Evolutionary conservation across 2,888 invertebrate genomes (phyloP), one percentile per base, ranked within the genome.

Genomic region (Aphidoletes aphidimyza): DNA sequence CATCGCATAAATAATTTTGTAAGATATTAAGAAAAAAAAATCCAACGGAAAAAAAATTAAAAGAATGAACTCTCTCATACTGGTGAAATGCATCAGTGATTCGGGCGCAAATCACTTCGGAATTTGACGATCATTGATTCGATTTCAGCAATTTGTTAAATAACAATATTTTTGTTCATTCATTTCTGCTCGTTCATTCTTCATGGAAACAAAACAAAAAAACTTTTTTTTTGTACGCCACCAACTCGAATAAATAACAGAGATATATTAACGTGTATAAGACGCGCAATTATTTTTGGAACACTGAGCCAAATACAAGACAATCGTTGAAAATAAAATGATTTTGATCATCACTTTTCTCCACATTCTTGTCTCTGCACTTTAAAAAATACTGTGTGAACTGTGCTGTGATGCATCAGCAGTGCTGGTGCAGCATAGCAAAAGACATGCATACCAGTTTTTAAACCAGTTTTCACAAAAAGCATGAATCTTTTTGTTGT

Each of bases 381-480:
- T 22, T 54, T n/a, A 14, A 54, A 22, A 9, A 54, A 54, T 54
- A 14, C 2, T 54, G 54, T 54, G 54, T 8, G 22, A 3, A 6
- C 3, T 6, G 2, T 22, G 47, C 47, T 17, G 19, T 39, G 47
- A 47, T n/a, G n/a, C n/a, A n/a, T n/a, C n/a, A n/a, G n/a, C n/a
- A n/a, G n/a, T n/a, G n/a, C 19, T 54, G 54, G 54, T 54, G 54
- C 54, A 22, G 3, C 22, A 22, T 54, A 22, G 22, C 14, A 54
- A 54, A 47, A 19, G 14, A 54, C 54, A 54, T n/a, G 54, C 54
- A n/a, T n/a, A n/a, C n/a, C 22, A 54, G n/a, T 54, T 54, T 54
- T 22, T 54, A 54, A 54, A 54, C 54, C 54, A 54, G 54, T 54
- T 54, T 54, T 54, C n/a, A n/a, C n/a, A n/a, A n/a, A n/a, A n/a